Evolutionary conservation across 2,797 vertebrate species (phyloP).

Genomic region (Tragelaphus eurycerus): DNA sequence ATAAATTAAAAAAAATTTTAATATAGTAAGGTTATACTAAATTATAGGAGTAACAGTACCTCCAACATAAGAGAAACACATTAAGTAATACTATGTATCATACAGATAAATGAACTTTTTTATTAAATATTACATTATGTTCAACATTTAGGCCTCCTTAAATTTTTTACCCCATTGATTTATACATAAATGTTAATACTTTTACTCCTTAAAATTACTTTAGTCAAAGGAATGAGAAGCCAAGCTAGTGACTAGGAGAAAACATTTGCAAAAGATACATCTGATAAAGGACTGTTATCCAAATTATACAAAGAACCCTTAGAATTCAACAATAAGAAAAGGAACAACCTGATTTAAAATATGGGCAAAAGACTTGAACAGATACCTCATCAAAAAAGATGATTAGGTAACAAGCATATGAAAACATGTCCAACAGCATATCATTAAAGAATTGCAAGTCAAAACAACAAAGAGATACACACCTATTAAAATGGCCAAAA

Average conservation of each 20-base stretch:
- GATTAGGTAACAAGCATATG: neutral
- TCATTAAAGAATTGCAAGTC: neutral
- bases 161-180: neutral
- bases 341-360: neutral
- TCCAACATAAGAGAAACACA: neutral
- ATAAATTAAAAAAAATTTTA: neutral
- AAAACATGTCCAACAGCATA: neutral
- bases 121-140: neutral
- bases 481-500: neutral
- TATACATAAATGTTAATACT: neutral
- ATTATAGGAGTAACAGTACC: neutral
- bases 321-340: neutral
- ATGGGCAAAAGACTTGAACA: neutral
- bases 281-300: neutral
- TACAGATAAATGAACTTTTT: neutral
- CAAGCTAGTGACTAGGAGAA: neutral
- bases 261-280: neutral
- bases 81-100: neutral
- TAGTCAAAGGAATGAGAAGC: neutral
- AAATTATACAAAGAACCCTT: neutral
- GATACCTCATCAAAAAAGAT: neutral
- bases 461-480: neutral
- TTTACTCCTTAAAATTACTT: neutral
- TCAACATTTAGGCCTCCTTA: neutral
- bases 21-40: neutral